Base-by-base conservation (phyloP, 2,888 invertebrate species). In the Agonopterix arenella region DNA sequence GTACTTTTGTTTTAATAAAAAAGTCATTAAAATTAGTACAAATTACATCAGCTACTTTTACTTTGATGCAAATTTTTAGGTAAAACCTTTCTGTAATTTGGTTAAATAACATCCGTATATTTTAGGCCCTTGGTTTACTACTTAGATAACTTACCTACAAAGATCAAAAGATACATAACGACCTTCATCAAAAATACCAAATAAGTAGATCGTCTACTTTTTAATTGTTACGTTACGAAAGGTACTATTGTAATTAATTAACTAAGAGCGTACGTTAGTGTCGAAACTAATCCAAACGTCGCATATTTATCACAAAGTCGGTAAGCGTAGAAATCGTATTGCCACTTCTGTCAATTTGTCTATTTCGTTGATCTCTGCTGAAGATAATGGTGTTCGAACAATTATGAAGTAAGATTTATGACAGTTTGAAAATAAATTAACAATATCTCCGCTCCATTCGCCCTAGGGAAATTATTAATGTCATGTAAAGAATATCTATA, bases 1-100 rank as follows among this genome's bases (percentile, higher is more conserved):
- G 64, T 71, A 62, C 63, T 66, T 63, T 64, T 64, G 59, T 60
- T 60, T 61, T 58, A 62, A 58, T 51, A 48, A 46, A 28, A 37
- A 48, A 56, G 54, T 51, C 52, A 52, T 51, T 52, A 48, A 52
- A 52, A 53, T 48, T 51, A 51, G 51, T 51, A 50, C 47, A 52
- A 54, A 51, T 18, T 47, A 8, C 11, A 11, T 43, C 11, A 8
- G 13, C 11, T 40, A 11, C 40, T 40, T n/a, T 40, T 40, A 13
- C 10, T 8, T 4, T 40, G 10, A 40, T n/a, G 10, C 40, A 10
- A n/a, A 28, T 28, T 9, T 40, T 10, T 10, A n/a, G 40, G n/a
- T 40, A 10, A 11, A 9, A 3, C 40, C 40, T 40, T 9, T 28
- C 5, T 28, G 28, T 1, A 28, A 28, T 5, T 28, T 28, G 28